Percentiles rank a stretch among this genome's conserved stretches.
phyloP scores from a whole-genome alignment of 64 coral and sea anemone species.

The Stylophora pistillata region DNA sequence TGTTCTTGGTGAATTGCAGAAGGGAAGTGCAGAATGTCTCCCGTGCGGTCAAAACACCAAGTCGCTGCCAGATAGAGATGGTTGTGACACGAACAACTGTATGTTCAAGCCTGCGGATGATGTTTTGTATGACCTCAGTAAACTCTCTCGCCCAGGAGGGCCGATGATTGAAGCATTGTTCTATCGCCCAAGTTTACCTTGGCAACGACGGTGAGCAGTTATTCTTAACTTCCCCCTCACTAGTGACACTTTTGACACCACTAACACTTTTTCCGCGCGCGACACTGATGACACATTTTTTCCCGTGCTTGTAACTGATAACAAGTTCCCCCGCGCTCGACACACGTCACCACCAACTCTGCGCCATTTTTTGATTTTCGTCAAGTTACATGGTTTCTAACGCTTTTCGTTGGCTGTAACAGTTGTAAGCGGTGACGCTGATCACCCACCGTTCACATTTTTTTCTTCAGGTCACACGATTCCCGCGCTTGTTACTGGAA shows the following conservation, averaged over 20 bases:
- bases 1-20: slow-evolving; percentile 9
- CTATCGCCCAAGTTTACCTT: not conserved
- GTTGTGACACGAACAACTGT: slow-evolving; percentile 52
- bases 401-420: too few relatives aligned
- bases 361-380: too few relatives aligned
- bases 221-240: not conserved
- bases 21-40: slow-evolving; percentile 52
- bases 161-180: slow-evolving; percentile 61
- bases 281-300: not conserved
- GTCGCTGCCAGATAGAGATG: slow-evolving; percentile 35
- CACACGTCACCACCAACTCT: too few relatives aligned
- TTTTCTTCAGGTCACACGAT: too few relatives aligned
- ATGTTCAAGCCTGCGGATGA: slow-evolving; percentile 20
- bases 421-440: too few relatives aligned
- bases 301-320: too few relatives aligned
- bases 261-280: too few relatives aligned
- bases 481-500: too few relatives aligned
- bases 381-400: too few relatives aligned
- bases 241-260: too few relatives aligned
- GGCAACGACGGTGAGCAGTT: not conserved
- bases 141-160: slow-evolving; percentile 62
- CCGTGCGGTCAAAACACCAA: slow-evolving; percentile 60
- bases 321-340: too few relatives aligned
- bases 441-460: too few relatives aligned
- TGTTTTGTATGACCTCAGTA: slow-evolving; percentile 72